Conservation (phyloP, 1,140 invertebrate genomes). For the Cryptotermes secundus region DNA sequence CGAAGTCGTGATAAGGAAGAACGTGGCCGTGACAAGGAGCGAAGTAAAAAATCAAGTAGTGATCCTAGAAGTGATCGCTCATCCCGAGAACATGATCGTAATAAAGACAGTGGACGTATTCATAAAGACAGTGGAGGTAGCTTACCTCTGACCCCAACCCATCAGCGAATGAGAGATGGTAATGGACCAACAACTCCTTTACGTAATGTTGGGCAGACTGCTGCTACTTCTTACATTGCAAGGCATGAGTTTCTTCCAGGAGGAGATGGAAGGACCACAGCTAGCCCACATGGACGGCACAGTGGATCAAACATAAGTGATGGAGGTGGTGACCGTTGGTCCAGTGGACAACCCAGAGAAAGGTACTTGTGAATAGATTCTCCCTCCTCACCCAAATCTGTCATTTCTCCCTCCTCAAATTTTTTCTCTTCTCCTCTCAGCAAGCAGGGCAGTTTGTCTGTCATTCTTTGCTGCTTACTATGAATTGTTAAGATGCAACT, state of each 20-base stretch:
- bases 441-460: no score
- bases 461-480: no score
- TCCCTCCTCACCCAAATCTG: no score
- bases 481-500: no score
- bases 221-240: slow-evolving; percentile 40
- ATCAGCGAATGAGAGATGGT: slow-evolving; percentile 41
- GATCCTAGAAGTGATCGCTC: slow-evolving; percentile 36
- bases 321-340: slow-evolving; percentile 30
- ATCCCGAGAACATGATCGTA: slow-evolving; percentile 43
- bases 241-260: slow-evolving; percentile 23
- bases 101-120: slow-evolving; percentile 42
- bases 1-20: slow-evolving; percentile 47
- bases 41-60: slow-evolving; percentile 21
- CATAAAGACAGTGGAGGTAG: slow-evolving; percentile 47
- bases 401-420: no score
- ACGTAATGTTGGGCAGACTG: slow-evolving; percentile 23
- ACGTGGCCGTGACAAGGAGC: slow-evolving; percentile 45
- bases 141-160: slow-evolving; percentile 44
- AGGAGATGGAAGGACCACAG: slow-evolving; percentile 4
- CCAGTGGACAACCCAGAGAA: slow-evolving; percentile 14
- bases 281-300: slow-evolving; percentile 12
- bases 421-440: neutral
- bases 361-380: neutral
- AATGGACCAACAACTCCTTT: slow-evolving; percentile 27
- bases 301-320: neutral